phyloP scores from a whole-genome alignment of 2,113 vertebrate genomes.

The Rhabdornis inornatus region DNA sequence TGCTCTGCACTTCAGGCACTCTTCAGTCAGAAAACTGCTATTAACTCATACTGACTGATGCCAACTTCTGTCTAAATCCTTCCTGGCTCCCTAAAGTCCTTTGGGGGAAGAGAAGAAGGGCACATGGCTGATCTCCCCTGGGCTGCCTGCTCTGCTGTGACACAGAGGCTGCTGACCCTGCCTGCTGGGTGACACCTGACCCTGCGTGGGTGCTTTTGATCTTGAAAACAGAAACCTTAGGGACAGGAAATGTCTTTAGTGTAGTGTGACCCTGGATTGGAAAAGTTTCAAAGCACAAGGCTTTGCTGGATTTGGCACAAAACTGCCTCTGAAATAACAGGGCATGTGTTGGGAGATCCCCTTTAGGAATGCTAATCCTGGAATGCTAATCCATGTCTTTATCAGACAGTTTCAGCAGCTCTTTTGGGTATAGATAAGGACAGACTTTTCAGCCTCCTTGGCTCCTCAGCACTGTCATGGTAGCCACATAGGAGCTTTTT shows the following conservation, averaged over 20 bases:
- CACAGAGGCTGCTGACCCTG: background rate
- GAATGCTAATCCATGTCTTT: background rate
- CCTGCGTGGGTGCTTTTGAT: background rate
- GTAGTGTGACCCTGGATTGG: fast-evolving
- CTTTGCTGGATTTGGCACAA: background rate
- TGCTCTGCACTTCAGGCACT: background rate
- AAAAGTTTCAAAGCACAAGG: background rate
- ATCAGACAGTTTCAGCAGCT: background rate
- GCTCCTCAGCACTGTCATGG: background rate
- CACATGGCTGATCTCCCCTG: background rate
- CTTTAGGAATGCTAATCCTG: background rate
- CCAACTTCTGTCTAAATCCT: background rate
- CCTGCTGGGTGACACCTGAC: background rate
- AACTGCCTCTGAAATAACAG: background rate
- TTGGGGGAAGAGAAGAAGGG: background rate
- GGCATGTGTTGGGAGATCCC: fast-evolving
- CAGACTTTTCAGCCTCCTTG: background rate
- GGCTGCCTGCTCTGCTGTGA: background rate
- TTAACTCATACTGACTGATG: background rate
- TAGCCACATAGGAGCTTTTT: fast-evolving
- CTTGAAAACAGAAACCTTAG: background rate
- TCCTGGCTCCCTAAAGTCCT: background rate
- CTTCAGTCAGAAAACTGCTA: background rate
- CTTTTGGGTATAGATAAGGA: background rate
- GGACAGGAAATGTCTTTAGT: fast-evolving